Evolutionary conservation across 2,888 invertebrate genomes (phyloP), one percentile per base, ranked within the genome.

Genomic region (Caenorhabditis sp.): DNA sequence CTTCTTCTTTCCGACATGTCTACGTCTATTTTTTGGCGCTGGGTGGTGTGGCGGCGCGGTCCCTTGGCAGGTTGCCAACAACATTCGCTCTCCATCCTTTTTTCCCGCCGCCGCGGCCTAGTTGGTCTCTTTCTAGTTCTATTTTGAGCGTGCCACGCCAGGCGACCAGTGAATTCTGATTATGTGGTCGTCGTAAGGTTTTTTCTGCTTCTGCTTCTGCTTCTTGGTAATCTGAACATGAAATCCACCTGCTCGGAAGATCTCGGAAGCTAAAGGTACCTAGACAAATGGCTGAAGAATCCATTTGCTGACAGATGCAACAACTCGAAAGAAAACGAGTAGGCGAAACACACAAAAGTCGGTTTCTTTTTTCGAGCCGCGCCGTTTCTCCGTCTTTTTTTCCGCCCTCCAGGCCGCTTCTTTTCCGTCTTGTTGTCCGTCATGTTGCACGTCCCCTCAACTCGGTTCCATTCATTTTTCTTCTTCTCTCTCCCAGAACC

Each of bases 371-470:
- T 71, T 64, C 55, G 44, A 65, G 56, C 50, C 11, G 32, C 56
- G 53, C 62, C 18, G 26, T n/a, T n/a, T n/a, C n/a, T 62, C 62
- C 32, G 56, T 72, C 64, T 62, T 35, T 65, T 68, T 68, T 72
- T 58, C 44, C 64, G 35, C 65, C 37, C 72, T 64, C 64, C 72
- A 58, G 13, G 28, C 55, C 22, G 28, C 37, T 28, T 22, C 20
- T 32, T 26, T 62, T 50, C 50, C 62, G 20, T 55, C 51, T 58
- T 60, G 51, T 61, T 65, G 60, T 51, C 60, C 50, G 60, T 32
- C 60, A 76, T 76, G 65, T 67, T 76, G 65, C 55, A 56, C 50
- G 53, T 58, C 9, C n/a, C n/a, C n/a, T n/a, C n/a, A n/a, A n/a
- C n/a, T 26, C 47, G 15, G 50, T 50, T 50, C 47, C n/a, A 50